Conservation (phyloP, 2,888 invertebrate genomes). For the Drosophila neutralis region DNA sequence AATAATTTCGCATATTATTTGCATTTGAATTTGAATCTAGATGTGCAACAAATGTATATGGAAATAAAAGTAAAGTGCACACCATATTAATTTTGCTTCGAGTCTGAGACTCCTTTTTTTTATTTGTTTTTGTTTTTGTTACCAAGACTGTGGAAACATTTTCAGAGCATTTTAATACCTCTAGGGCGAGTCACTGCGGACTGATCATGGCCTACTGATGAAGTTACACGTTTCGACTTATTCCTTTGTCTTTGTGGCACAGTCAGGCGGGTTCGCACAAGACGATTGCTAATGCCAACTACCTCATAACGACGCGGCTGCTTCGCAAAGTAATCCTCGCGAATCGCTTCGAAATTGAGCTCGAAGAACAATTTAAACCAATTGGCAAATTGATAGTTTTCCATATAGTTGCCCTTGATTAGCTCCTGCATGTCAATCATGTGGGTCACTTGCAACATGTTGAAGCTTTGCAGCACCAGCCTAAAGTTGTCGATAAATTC, state of each 20-base stretch:
- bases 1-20: background rate
- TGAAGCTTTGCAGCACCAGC: slow-evolving; percentile 19
- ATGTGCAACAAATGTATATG: background rate
- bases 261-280: too few species aligned
- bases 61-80: background rate
- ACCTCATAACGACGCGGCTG: background rate
- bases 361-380: slow-evolving; percentile 36
- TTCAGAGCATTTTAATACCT: too few species aligned
- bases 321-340: background rate
- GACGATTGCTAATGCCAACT: slow-evolving; percentile 14
- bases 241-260: too few species aligned
- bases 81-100: background rate
- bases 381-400: slow-evolving; percentile 29
- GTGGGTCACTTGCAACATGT: slow-evolving; percentile 19
- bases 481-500: slow-evolving; percentile 2
- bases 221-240: background rate
- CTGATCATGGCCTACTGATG: too few species aligned
- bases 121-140: background rate
- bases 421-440: slow-evolving; percentile 8
- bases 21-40: background rate
- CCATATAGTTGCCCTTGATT: slow-evolving; percentile 4
- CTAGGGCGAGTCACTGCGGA: background rate
- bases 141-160: too few species aligned
- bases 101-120: background rate
- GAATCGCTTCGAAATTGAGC: background rate